A percentile compares a stretch with the other conserved stretches of the same genome.
Evolutionary conservation across 2,797 vertebrate genomes (phyloP).

Genomic region (Xenops minutus): DNA sequence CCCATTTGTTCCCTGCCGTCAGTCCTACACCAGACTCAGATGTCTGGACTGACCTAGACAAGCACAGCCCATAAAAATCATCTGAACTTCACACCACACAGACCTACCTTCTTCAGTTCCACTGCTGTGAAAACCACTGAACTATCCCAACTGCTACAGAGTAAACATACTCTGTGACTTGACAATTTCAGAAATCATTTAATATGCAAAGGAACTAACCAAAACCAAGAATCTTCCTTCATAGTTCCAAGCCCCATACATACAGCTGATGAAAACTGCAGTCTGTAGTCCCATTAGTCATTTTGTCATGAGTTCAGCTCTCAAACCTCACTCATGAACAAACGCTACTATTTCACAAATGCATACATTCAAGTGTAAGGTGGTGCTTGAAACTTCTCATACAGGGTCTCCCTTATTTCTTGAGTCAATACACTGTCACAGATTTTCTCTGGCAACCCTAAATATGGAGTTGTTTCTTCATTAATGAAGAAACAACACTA

Average conservation of each 20-base stretch:
- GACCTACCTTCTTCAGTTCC: neutral
- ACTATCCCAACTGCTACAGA: neutral
- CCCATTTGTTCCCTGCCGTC: neutral
- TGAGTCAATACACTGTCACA: neutral
- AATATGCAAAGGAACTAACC: neutral
- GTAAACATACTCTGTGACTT: neutral
- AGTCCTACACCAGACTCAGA: neutral
- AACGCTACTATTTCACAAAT: neutral
- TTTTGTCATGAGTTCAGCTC: neutral
- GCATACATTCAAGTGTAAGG: neutral
- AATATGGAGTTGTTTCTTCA: neutral
- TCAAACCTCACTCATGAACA: neutral
- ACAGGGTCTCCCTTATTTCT: accelerated
- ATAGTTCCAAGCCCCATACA: neutral
- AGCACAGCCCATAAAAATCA: neutral
- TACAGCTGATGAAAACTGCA: neutral
- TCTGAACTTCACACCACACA: neutral
- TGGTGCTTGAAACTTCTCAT: neutral
- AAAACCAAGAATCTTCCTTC: neutral
- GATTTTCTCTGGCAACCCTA: neutral
- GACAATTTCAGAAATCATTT: neutral
- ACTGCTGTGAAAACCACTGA: neutral
- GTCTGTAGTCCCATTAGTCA: neutral
- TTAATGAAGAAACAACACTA: neutral
- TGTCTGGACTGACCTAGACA: neutral